A percentile compares a stretch with the other conserved stretches of the same genome.
These are phyloP conservation scores for Caenorhabditis zanzibari DNA, from an alignment of 2,888 invertebrate genomes.

Conservation along the genomic window DNA sequence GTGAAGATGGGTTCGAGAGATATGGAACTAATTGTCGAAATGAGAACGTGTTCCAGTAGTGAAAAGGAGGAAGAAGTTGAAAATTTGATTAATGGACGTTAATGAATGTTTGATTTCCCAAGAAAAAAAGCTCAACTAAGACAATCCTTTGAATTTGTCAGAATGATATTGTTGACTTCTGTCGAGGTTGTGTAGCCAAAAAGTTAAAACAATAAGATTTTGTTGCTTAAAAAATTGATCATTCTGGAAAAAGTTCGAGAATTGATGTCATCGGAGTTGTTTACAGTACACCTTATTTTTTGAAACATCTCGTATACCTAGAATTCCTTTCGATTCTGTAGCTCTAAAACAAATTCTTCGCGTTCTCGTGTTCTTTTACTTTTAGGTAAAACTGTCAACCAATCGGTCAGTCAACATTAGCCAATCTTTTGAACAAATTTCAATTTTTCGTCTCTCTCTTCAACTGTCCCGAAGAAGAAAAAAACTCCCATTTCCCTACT, in stretches of 20 bases:
- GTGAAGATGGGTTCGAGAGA: background rate
- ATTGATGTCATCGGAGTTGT: constrained; percentile 4
- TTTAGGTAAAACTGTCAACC: constrained; percentile 30
- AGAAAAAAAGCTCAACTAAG: too few species aligned
- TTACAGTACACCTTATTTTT: constrained; percentile 8
- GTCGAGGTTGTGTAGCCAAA: too few species aligned
- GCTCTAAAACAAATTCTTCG: constrained; percentile 22
- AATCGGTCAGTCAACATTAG: constrained; percentile 52
- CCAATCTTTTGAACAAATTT: constrained; percentile 59
- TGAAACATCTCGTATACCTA: constrained; percentile 13
- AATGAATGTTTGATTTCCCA: too few species aligned
- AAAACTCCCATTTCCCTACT: constrained; percentile 17
- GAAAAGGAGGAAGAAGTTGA: too few species aligned
- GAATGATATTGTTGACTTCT: too few species aligned
- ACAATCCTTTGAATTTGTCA: too few species aligned
- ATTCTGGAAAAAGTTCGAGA: background rate
- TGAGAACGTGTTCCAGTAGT: too few species aligned
- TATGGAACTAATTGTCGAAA: too few species aligned
- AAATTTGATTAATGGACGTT: too few species aligned
- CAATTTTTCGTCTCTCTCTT: background rate
- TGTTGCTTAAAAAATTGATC: too few species aligned
- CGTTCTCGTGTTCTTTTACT: constrained; percentile 18
- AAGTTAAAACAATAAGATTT: too few species aligned
- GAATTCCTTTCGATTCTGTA: constrained; percentile 20
- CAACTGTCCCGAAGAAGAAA: background rate